Evolutionary conservation across 2,888 invertebrate species (phyloP).

Genomic region (Hypomecis atomaria): DNA sequence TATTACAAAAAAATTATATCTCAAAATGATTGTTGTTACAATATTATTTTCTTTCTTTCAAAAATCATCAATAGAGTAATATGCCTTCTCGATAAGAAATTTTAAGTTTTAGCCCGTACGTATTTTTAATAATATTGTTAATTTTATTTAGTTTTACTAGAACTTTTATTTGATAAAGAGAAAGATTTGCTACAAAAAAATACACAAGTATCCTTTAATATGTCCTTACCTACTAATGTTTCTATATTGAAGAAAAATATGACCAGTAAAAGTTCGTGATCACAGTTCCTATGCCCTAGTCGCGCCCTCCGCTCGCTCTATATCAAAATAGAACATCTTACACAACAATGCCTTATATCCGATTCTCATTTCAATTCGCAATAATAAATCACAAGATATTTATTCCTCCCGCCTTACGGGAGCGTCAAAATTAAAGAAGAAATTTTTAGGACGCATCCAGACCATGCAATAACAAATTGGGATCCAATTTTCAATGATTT

Average conservation of each 20-base stretch:
- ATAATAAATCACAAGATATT: conserved; percentile 38
- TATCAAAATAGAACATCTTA: conserved; percentile 28
- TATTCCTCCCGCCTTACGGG: conserved; percentile 34
- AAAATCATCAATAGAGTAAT: no score
- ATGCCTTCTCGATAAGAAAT: no score
- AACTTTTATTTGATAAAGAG: no score
- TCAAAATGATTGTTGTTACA: no score
- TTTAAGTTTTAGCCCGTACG: no score
- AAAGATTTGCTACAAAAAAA: no score
- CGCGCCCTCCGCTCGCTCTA: conserved; percentile 6
- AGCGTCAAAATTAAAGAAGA: conserved; percentile 40
- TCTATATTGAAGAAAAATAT: neutral
- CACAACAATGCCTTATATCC: conserved; percentile 21
- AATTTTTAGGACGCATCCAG: conserved; percentile 14
- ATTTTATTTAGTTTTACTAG: no score
- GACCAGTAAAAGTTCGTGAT: neutral
- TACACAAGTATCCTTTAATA: no score
- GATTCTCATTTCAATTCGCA: conserved; percentile 29
- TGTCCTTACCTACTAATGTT: no score
- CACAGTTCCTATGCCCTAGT: conserved; percentile 1
- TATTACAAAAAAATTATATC: no score
- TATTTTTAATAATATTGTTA: no score
- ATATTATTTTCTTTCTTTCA: no score
- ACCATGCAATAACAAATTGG: neutral
- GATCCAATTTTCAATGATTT: neutral